phyloP scores from a whole-genome alignment of 1,140 invertebrate species.

The Pseudomyrmex cubaensis region DNA sequence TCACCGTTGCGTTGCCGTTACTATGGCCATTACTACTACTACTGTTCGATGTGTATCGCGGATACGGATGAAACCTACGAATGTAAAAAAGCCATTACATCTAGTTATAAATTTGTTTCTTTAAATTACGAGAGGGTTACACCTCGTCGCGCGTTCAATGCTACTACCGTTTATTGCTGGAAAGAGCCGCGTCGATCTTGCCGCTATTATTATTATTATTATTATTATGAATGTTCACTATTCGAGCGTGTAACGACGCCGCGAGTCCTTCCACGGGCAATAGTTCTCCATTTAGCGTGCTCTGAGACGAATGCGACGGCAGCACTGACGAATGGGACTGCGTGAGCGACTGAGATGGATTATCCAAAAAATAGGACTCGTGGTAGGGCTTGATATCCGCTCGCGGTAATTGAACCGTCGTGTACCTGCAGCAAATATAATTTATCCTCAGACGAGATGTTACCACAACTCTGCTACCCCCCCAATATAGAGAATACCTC shows the following conservation, averaged over 20 bases:
- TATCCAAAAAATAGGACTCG: constrained; percentile 90
- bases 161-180: constrained; percentile 56
- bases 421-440: constrained; percentile 81
- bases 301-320: constrained; percentile 80
- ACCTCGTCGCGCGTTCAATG: background rate
- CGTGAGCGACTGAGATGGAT: constrained; percentile 82
- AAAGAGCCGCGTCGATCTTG: constrained; percentile 74
- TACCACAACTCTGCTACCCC: background rate
- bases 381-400: constrained; percentile 91
- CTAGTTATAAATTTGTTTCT: too few relatives aligned
- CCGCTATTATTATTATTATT: constrained; percentile 74
- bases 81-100: background rate
- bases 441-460: background rate
- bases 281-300: constrained; percentile 78
- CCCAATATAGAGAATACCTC: constrained; percentile 71
- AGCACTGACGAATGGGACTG: constrained; percentile 79
- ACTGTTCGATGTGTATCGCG: constrained; percentile 77
- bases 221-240: constrained; percentile 86
- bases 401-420: constrained; percentile 87
- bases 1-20: constrained; percentile 70
- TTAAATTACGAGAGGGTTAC: too few relatives aligned
- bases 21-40: constrained; percentile 67
- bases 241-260: constrained; percentile 92
- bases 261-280: constrained; percentile 89
- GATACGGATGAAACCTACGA: constrained; percentile 82